Conservation (phyloP, 2,888 invertebrate species). For the Tachystola acroxantha region DNA sequence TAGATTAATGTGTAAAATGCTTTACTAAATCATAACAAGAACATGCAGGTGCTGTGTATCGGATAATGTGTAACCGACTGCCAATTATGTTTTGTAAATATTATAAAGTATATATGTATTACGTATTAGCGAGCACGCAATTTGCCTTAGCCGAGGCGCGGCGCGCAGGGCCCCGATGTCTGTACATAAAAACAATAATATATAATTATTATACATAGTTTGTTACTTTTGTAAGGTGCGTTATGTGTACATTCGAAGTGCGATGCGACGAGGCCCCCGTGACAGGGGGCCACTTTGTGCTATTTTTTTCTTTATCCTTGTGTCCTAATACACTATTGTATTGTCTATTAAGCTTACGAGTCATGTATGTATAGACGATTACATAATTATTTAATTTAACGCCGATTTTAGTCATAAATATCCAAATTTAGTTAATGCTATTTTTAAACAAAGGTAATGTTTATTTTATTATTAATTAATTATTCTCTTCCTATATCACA, state of each 20-base stretch:
- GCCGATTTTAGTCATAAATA: constrained; percentile 76
- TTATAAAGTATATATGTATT: constrained; percentile 50
- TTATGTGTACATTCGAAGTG: constrained; percentile 55
- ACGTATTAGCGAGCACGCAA: constrained; percentile 56
- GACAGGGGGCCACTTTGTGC: constrained; percentile 49
- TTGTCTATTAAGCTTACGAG: constrained; percentile 75
- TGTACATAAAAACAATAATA: constrained; percentile 73
- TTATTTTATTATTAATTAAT: constrained; percentile 41
- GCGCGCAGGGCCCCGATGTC: constrained; percentile 54
- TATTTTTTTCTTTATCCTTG: constrained; percentile 65
- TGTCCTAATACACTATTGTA: constrained; percentile 67
- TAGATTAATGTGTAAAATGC: constrained; percentile 50
- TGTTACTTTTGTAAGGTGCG: constrained; percentile 71
- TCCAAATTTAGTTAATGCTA: constrained; percentile 76
- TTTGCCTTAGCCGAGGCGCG: constrained; percentile 55
- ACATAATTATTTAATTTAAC: constrained; percentile 72
- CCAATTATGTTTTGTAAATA: constrained; percentile 70
- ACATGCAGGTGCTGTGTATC: constrained; percentile 52
- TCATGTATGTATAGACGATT: constrained; percentile 74
- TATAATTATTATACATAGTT: constrained; percentile 65
- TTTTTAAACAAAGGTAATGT: constrained; percentile 49
- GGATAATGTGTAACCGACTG: constrained; percentile 49
- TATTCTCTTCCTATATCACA: constrained; percentile 54
- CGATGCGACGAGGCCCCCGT: constrained; percentile 30
- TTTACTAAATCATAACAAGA: constrained; percentile 58